Base-by-base conservation (phyloP, 2,888 invertebrate genomes). In the Piscicola geometra region DNA sequence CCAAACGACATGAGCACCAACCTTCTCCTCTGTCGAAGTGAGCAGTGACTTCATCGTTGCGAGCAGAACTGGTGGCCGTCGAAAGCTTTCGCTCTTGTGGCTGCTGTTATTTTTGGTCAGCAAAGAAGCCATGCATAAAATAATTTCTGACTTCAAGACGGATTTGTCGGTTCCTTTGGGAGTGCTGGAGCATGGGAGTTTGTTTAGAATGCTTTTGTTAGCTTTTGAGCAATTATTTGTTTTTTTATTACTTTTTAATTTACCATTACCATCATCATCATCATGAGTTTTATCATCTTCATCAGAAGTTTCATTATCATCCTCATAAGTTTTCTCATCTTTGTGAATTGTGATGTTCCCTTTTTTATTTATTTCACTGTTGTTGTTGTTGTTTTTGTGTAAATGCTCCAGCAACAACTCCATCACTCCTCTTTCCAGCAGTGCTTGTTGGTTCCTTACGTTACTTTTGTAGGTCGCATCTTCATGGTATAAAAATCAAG, bases 341-440 rank as follows among this genome's bases (percentile, higher is more conserved):
- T 47, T 47, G 21, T 47, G 9, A 47, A 15, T 47, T 15, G 9
- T 47, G 21, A 15, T 47, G 21, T 47, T 47, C 9, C 21, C 21
- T 15, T 47, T 47, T 15, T 47, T 47, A 47, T 47, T 47, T 15
- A 15, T 47, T 15, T 47, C 21, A 56, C n/a, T 56, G n/a, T 56
- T 56, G n/a, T 56, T 56, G n/a, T 56, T 56, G n/a, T 56, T 56
- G 25, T 15, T 5, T 5, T 56, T 56, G n/a, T 41, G 41, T 15
- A 56, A 3, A 56, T 21, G 60, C n/a, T 15, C 15, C 12, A 9
- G n/a, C 60, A 56, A 56, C 60, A 5, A 25, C 60, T 25, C 60
- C n/a, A 56, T 25, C 60, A 56, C 60, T 25, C 60, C 60, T n/a
- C n/a, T 21, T 25, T 56, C 60, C 21, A 56, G n/a, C n/a, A 56